Evolutionary conservation across 2,113 vertebrate genomes (phyloP).

Genomic region (Hippocampus mohnikei): DNA sequence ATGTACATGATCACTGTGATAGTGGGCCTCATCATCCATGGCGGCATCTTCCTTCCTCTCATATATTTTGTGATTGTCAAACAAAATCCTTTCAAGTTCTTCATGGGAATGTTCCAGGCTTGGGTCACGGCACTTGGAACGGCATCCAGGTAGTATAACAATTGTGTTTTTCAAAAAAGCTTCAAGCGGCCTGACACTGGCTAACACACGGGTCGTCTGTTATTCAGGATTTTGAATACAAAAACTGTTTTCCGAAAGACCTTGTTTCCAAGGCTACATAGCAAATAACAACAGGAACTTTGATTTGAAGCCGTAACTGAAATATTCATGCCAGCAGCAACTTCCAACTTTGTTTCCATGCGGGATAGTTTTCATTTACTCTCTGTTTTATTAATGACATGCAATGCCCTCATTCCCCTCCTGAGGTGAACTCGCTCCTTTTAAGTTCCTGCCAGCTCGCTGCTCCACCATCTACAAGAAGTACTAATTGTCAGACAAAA

Average conservation of each 20-base stretch:
- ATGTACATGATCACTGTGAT: conserved; percentile 99
- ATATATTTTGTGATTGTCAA: conserved; percentile 93
- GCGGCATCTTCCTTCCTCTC: conserved; percentile 90
- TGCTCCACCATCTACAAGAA: conserved; percentile 9
- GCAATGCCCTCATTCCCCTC: conserved; percentile 9
- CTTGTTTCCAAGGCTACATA: neutral
- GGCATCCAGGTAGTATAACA: conserved; percentile 85
- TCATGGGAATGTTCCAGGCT: conserved; percentile 96
- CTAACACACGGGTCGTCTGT: neutral
- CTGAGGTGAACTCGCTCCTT: conserved; percentile 16
- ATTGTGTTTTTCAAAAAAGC: neutral
- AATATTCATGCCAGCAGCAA: neutral
- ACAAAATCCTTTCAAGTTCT: conserved; percentile 91
- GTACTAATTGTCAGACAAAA: conserved; percentile 26
- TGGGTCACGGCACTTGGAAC: conserved; percentile 98
- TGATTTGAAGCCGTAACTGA: conserved; percentile 9
- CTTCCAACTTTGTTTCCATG: conserved; percentile 16
- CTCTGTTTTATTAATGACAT: conserved; percentile 44
- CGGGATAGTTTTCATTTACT: conserved; percentile 12
- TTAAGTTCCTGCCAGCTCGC: conserved; percentile 10
- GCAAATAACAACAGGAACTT: conserved; percentile 5
- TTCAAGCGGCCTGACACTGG: neutral
- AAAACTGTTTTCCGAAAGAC: neutral
- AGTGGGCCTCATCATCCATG: conserved; percentile 93
- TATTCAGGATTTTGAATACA: neutral